phyloP scores from a whole-genome alignment of 2,797 vertebrate species.

The Synaphobranchus kaupii region DNA sequence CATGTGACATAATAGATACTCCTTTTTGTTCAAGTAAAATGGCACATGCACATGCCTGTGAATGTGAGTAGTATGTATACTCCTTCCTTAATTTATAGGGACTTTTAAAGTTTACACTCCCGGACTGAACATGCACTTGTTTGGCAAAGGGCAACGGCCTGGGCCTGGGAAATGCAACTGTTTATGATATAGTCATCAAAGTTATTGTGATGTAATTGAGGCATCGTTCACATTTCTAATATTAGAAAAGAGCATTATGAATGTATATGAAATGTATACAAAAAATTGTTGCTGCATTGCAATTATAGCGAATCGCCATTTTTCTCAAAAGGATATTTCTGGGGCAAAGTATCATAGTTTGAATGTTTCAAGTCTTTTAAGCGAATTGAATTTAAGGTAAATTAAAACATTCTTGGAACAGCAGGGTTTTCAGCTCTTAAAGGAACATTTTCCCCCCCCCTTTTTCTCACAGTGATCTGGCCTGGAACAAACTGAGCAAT shows the following conservation, averaged over 20 bases:
- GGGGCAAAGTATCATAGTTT: background rate
- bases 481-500: slow-evolving; percentile 83
- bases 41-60: background rate
- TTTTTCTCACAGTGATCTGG: slow-evolving; percentile 77
- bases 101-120: background rate
- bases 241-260: background rate
- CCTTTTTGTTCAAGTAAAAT: background rate
- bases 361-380: background rate
- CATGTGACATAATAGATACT: background rate
- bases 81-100: background rate
- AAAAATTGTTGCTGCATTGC: background rate
- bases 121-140: background rate
- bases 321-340: background rate
- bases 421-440: background rate
- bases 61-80: background rate
- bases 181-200: background rate
- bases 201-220: background rate
- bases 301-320: background rate
- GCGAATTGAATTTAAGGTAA: background rate
- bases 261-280: background rate
- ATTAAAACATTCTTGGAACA: background rate
- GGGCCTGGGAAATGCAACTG: background rate
- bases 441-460: background rate
- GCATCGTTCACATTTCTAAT: background rate
- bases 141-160: background rate